Percentiles rank a stretch among this genome's conserved stretches.
phyloP scores from a whole-genome alignment of 2,888 invertebrate species.

The Nomada hirtipes region DNA sequence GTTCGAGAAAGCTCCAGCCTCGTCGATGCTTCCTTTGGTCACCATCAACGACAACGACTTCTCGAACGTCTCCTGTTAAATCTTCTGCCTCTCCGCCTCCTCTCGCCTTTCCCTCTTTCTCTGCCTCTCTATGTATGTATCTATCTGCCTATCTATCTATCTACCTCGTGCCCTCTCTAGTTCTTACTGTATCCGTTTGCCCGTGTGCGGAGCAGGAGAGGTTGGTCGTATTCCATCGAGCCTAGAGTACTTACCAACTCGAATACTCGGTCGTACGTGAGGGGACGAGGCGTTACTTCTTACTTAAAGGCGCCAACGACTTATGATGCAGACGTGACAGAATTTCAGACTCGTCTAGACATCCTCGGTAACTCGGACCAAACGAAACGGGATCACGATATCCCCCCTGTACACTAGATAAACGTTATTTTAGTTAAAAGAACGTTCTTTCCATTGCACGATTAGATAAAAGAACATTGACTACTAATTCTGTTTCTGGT shows the following conservation, averaged over 20 bases:
- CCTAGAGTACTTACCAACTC: slow-evolving; percentile 74
- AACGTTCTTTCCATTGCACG: too few relatives aligned
- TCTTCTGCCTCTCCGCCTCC: background rate
- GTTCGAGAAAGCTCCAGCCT: slow-evolving; percentile 38
- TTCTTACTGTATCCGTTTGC: background rate
- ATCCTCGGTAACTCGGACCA: slow-evolving; percentile 17
- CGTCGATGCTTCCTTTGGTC: slow-evolving; percentile 40
- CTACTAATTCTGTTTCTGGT: too few relatives aligned
- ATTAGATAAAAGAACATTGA: too few relatives aligned
- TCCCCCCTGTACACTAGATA: too few relatives aligned
- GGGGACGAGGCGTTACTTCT: slow-evolving; percentile 70
- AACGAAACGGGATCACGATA: slow-evolving; percentile 3
- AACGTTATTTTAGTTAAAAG: too few relatives aligned
- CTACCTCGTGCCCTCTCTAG: too few relatives aligned
- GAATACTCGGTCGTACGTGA: slow-evolving; percentile 43
- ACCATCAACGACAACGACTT: slow-evolving; percentile 17
- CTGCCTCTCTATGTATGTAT: background rate
- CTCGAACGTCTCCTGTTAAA: slow-evolving; percentile 13
- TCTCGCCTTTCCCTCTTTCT: too few relatives aligned
- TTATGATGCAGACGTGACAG: slow-evolving; percentile 82
- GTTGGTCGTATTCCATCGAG: slow-evolving; percentile 61
- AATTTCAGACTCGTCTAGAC: slow-evolving; percentile 74
- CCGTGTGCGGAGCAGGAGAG: background rate
- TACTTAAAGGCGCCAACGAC: slow-evolving; percentile 80
- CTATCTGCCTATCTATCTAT: too few relatives aligned